A percentile compares a stretch with the other conserved stretches of the same genome.
phyloP scores from a whole-genome alignment of 2,888 invertebrate species.

The Brenthis ino region DNA sequence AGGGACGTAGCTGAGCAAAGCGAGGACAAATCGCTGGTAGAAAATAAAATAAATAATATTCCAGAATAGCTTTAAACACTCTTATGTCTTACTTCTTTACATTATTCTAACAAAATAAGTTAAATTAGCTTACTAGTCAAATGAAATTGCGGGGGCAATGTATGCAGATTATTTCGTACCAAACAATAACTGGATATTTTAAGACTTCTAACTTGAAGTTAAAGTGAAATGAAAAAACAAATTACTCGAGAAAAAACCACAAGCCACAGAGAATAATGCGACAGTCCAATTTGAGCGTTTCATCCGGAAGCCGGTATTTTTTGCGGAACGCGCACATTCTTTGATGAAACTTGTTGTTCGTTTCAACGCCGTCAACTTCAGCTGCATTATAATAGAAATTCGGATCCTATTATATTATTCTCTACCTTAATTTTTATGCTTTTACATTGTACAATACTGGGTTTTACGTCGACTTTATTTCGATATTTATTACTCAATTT shows the following conservation, averaged over 20 bases:
- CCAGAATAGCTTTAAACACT: neutral
- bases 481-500: neutral
- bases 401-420: slow-evolving; percentile 9
- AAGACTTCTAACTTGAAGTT: slow-evolving; percentile 14
- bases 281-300: slow-evolving; percentile 29
- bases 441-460: slow-evolving; percentile 1
- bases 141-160: neutral
- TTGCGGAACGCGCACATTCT: slow-evolving; percentile 26
- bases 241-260: slow-evolving; percentile 16
- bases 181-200: slow-evolving; percentile 6
- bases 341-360: slow-evolving; percentile 27
- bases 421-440: neutral
- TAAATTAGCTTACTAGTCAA: neutral
- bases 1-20: too few relatives aligned
- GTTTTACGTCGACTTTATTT: neutral
- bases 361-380: slow-evolving; percentile 27
- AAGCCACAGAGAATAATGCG: slow-evolving; percentile 31
- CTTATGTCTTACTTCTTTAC: neutral
- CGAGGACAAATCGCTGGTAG: too few relatives aligned
- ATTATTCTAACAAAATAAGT: neutral
- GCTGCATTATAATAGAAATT: slow-evolving; percentile 26
- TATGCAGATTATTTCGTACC: slow-evolving; percentile 4
- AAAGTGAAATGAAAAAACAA: slow-evolving; percentile 21
- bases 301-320: slow-evolving; percentile 24
- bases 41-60: too few relatives aligned